Percentiles rank a stretch among this genome's conserved stretches.
Conservation (phyloP, 2,797 vertebrate species). For the Mico argentatus region DNA sequence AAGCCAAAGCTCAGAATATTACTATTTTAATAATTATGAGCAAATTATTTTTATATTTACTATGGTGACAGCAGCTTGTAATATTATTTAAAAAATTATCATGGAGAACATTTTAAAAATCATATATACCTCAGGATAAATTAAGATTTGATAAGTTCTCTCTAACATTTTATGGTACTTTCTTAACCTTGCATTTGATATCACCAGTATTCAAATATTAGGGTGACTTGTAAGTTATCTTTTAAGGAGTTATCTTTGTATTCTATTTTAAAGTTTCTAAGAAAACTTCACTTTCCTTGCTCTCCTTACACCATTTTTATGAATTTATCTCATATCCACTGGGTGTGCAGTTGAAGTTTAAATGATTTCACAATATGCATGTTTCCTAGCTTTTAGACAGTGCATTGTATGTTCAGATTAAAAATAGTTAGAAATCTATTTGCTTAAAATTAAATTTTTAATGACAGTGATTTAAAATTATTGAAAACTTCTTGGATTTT, state of each 20-base stretch:
- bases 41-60: background rate
- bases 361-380: constrained; percentile 48
- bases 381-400: constrained; percentile 50
- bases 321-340: background rate
- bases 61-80: background rate
- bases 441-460: background rate
- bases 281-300: background rate
- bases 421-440: constrained; percentile 7
- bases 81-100: background rate
- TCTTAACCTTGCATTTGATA: background rate
- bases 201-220: background rate
- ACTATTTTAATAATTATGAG: background rate
- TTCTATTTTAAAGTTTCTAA: constrained; percentile 11
- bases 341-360: constrained; percentile 39
- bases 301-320: background rate
- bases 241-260: background rate
- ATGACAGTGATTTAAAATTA: background rate
- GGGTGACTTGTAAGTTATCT: background rate
- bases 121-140: background rate
- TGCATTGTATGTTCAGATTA: constrained; percentile 37
- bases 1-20: background rate
- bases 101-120: background rate
- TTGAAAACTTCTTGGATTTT: background rate
- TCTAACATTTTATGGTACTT: background rate
- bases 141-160: background rate